These are phyloP conservation scores for Lypha dubia DNA, from an alignment of 2,888 invertebrate genomes.

Conservation along the genomic window DNA sequence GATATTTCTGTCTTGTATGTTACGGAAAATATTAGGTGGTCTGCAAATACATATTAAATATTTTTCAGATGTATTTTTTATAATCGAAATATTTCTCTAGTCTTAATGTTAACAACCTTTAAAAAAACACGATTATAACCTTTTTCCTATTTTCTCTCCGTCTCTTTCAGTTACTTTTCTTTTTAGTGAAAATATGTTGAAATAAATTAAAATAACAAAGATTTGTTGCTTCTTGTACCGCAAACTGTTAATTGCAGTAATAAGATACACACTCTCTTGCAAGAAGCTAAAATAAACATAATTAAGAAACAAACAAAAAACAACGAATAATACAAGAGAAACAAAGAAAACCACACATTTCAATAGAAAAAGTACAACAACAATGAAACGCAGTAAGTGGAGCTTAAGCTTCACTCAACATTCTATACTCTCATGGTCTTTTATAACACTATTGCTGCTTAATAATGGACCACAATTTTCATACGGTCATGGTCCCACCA, in stretches of 20 bases:
- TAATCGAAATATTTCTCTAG: no score
- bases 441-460: slow-evolving; percentile 73
- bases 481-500: slow-evolving; percentile 75
- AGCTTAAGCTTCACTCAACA: slow-evolving; percentile 76
- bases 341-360: slow-evolving; percentile 5
- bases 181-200: slow-evolving; percentile 52
- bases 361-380: slow-evolving; percentile 37
- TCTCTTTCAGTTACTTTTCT: slow-evolving; percentile 9
- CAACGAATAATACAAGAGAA: slow-evolving; percentile 10
- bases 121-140: no score
- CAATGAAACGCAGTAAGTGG: slow-evolving; percentile 81
- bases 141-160: no score
- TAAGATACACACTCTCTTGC: slow-evolving; percentile 14
- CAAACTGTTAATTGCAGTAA: slow-evolving; percentile 49
- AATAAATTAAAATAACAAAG: background rate
- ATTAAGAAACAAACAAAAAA: background rate
- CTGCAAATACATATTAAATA: no score
- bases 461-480: slow-evolving; percentile 72
- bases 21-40: no score
- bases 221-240: slow-evolving; percentile 17
- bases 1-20: no score
- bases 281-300: background rate
- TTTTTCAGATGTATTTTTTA: no score
- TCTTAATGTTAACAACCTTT: no score
- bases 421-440: slow-evolving; percentile 67